Base-by-base conservation (phyloP, 2,113 vertebrate genomes). In the Arenaria interpres region DNA sequence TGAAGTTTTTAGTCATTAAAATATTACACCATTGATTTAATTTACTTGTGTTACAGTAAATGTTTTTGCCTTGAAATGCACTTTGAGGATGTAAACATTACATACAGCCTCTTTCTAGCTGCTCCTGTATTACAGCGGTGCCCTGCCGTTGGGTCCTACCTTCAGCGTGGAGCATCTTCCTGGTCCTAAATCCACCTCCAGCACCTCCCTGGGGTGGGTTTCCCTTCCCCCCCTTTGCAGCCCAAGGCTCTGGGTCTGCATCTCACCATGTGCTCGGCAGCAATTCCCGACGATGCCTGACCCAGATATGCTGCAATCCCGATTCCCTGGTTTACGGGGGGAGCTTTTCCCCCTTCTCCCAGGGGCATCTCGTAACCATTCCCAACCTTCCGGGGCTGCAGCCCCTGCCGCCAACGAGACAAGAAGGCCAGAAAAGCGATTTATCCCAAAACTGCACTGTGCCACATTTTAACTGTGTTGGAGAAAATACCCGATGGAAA, bases 1-100 rank as follows among this genome's bases (percentile, higher is more conserved):
- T 82, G 57, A 83, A 96, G 62, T 77, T 94, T 96, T 88, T 35
- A 50, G 60, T 54, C 90, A 95, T 97, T 96, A 95, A 95, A 95
- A 84, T 77, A 85, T 85, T 89, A 72, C 72, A 59, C 19, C 14
- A 14, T 3, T 56, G 51, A 63, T 85, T 93, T 62, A 33, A 92
- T 83, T 93, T 88, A 27, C 64, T 84, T 56, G 41, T 67, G 62
- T 81, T 89, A 81, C 51, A 89, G 72, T 39, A 74, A 50, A 76
- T 80, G 73, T 59, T 86, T 84, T 59, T 73, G 85, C 67, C 74
- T 93, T 66, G 63, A 75, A 74, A 45, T 35, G 37, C 59, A 76
- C 79, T 81, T 59, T 24, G 88, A 96, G 85, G 69, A 78, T 51
- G 68, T 4, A 64, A 88, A 86, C 6, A 35, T n/a, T 59, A 32